These are phyloP conservation scores for Drosophila subpulchrella DNA, from an alignment of 1,140 invertebrate genomes.

Conservation along the genomic window DNA sequence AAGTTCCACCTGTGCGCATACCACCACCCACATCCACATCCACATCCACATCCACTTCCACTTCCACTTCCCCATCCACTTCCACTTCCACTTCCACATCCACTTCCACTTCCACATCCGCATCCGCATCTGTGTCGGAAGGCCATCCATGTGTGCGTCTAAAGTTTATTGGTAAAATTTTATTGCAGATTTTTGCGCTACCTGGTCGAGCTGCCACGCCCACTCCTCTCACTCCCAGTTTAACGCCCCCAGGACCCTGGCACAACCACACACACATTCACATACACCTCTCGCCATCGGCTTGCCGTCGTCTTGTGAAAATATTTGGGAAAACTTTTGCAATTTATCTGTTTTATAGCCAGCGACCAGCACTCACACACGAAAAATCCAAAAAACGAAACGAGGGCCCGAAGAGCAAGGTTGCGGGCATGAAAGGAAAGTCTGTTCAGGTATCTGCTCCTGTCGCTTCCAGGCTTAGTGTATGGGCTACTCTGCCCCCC, in stretches of 20 bases:
- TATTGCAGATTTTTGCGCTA: conserved; percentile 79
- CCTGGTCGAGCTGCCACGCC: conserved; percentile 13
- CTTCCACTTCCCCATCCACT: neutral
- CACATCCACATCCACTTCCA: conserved; percentile 19
- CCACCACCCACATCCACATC: conserved; percentile 8
- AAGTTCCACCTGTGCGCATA: conserved; percentile 75
- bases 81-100: neutral
- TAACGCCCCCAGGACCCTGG: neutral
- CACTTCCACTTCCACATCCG: conserved; percentile 13
- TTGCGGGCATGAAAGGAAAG: conserved; percentile 9
- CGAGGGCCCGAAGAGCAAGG: neutral
- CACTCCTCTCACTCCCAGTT: neutral
- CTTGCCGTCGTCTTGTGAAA: conserved; percentile 74
- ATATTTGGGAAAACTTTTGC: conserved; percentile 82
- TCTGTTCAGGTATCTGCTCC: conserved; percentile 67
- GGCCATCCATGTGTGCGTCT: conserved; percentile 59
- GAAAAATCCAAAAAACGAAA: neutral
- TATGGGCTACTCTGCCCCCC: conserved; percentile 1
- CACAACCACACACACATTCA: neutral
- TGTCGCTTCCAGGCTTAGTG: conserved; percentile 65
- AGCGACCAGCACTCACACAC: conserved; percentile 58
- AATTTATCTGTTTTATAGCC: conserved; percentile 83
- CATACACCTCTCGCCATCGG: conserved; percentile 3
- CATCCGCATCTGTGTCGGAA: conserved; percentile 43
- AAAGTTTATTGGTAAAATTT: conserved; percentile 83